phyloP scores from a whole-genome alignment of 2,797 vertebrate genomes.

The Austrolebias charrua region DNA sequence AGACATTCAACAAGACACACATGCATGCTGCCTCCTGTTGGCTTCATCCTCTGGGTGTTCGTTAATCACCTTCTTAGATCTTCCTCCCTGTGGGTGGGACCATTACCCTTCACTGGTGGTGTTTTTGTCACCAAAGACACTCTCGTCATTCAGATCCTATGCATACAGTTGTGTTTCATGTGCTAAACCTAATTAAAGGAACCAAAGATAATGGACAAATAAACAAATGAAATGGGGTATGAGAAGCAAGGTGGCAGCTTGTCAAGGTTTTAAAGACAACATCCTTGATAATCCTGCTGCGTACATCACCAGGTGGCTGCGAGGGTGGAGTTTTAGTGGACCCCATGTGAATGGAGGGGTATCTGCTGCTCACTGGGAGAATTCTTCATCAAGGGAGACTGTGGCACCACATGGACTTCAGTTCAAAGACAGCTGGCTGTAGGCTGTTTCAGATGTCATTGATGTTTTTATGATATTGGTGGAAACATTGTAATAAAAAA shows the following conservation, averaged over 20 bases:
- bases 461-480: constrained; percentile 4
- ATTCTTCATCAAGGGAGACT: constrained; percentile 21
- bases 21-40: constrained; percentile 27
- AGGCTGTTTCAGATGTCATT: constrained; percentile 44
- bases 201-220: constrained; percentile 68
- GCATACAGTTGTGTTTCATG: constrained; percentile 12
- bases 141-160: constrained; percentile 38
- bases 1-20: constrained; percentile 19
- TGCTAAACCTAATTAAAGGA: constrained; percentile 56
- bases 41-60: constrained; percentile 54
- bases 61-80: constrained; percentile 76
- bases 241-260: constrained; percentile 48
- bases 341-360: constrained; percentile 12
- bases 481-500: constrained; percentile 23
- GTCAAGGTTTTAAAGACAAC: constrained; percentile 52
- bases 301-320: constrained; percentile 33
- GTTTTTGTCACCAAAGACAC: constrained; percentile 55
- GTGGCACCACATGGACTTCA: constrained; percentile 29
- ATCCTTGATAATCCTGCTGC: constrained; percentile 37
- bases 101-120: constrained; percentile 63
- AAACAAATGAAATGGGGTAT: constrained; percentile 60
- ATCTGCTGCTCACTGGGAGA: constrained; percentile 38
- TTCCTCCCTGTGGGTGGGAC: constrained; percentile 71
- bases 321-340: neutral
- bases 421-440: constrained; percentile 43